Base-by-base conservation (phyloP, 2,888 invertebrate species). In the Megaustenia siamemsis region DNA sequence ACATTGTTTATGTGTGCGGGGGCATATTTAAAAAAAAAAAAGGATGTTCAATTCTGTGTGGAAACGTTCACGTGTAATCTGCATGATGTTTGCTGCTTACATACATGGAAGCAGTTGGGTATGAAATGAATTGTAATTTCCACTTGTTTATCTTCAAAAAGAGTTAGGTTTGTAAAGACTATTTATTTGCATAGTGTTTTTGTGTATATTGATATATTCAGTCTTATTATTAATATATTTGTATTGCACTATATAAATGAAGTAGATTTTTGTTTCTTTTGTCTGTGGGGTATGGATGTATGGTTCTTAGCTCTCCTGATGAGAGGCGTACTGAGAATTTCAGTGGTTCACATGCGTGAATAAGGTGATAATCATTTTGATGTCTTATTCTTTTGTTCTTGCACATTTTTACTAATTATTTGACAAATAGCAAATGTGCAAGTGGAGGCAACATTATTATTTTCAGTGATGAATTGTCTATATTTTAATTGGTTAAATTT, bases 211-310 rank as follows among this genome's bases (percentile, higher is more conserved):
- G 21, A 38, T 69, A 38, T 6, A 35, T n/a, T n/a, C 3, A 40
- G 43, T 69, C 43, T 69, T 69, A 38, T 66, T 6, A 66, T 75
- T 75, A 2, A 28, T 49, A 49, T 75, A 38, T 75, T 28, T 53
- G 35, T 49, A 21, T 75, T 21, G 28, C 32, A 49, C 24, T 21
- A 40, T 21, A 38, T 69, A 40, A 69, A 69, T 69, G 69, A 69
- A 24, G 35, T 38, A 38, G 40, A 24, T 40, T 38, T 40, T 38
- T 3, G 8, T 69, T 18, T n/a, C n/a, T n/a, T n/a, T n/a, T 69
- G 10, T 21, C 40, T 69, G 69, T 69, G 40, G 40, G 8, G 32
- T 66, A 66, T 60, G 60, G 21, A 3, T 60, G 60, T 6, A 4
- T 21, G 10, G n/a, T 60, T 60, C 28, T n/a, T 60, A n/a, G 28